Conservation (phyloP, 2,113 vertebrate species). For the Phrynocephalus versicolor region DNA sequence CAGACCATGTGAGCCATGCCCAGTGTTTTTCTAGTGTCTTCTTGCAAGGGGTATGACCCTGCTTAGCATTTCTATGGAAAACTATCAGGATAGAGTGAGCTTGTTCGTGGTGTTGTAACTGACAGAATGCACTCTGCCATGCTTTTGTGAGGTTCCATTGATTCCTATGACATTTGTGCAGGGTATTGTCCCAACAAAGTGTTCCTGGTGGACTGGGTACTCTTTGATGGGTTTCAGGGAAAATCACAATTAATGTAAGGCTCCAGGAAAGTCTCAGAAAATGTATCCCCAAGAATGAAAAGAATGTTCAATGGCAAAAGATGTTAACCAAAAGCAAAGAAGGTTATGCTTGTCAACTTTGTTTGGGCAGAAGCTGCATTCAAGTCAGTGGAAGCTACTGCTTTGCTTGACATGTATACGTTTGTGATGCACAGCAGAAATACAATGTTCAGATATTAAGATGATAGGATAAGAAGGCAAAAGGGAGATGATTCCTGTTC, state of each 20-base stretch:
- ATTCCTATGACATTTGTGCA: background rate
- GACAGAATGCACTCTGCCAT: background rate
- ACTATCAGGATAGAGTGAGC: too few relatives aligned
- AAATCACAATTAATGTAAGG: background rate
- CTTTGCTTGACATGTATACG: background rate
- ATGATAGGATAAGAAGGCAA: background rate
- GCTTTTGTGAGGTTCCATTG: background rate
- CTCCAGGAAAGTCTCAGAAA: background rate
- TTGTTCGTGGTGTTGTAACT: too few relatives aligned
- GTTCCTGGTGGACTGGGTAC: background rate
- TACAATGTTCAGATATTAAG: background rate
- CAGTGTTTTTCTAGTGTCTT: too few relatives aligned
- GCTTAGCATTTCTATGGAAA: too few relatives aligned
- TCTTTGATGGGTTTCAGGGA: too few relatives aligned
- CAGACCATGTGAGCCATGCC: too few relatives aligned
- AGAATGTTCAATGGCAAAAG: background rate
- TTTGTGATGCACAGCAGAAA: background rate
- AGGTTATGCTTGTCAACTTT: background rate
- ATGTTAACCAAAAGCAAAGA: background rate
- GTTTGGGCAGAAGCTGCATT: background rate
- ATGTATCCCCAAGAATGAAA: background rate
- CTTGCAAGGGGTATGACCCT: too few relatives aligned
- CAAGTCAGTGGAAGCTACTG: background rate
- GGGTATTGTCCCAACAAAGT: background rate
- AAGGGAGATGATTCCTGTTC: background rate